Evolutionary conservation across 2,797 vertebrate genomes (phyloP), one percentile per base, ranked within the genome.

Genomic region (Microctenopoma lineatum): DNA sequence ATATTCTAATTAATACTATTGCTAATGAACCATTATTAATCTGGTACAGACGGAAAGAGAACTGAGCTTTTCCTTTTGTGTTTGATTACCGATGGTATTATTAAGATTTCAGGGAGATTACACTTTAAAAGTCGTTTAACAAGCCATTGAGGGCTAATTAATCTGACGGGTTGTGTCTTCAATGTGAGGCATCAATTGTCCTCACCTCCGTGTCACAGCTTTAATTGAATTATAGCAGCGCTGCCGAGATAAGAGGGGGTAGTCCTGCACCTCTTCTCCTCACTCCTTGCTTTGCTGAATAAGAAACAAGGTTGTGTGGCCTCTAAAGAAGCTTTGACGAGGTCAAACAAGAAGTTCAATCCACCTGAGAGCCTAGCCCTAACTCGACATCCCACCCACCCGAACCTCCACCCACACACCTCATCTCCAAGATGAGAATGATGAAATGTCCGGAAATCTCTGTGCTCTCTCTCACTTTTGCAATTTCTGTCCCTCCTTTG

Each of bases 401-500:
- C 34, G 18, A 51, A 16, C 42, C 26, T 18, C 66, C 51, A 32
- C 53, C 65, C 44, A 26, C 46, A 45, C 62, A 67, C 69, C 73
- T 73, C 70, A 27, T 80, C 70, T 76, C 55, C 57, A 13, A 79
- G 57, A 81, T 3, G 61, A 60, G 78, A 77, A 83, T 90, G 90
- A 92, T 91, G 89, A 89, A 92, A 92, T 70, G 55, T 73, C 77
- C 70, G 89, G 89, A 87, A 92, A 91, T 86, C 39, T 71, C 55
- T 58, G n/a, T 27, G 8, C 59, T 38, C 57, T 36, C 18, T 42
- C 42, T 73, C 79, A 57, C 60, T 75, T 77, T 80, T 5, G 0
- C 56, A 72, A 56, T 69, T 44, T 65, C 52, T 66, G 75, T 84
- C 73, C 66, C 59, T 85, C 63, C 51, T 44, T 66, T 51, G 75